Evolutionary conservation across 2,888 invertebrate genomes (phyloP).

Genomic region (Melitaea athalia): DNA sequence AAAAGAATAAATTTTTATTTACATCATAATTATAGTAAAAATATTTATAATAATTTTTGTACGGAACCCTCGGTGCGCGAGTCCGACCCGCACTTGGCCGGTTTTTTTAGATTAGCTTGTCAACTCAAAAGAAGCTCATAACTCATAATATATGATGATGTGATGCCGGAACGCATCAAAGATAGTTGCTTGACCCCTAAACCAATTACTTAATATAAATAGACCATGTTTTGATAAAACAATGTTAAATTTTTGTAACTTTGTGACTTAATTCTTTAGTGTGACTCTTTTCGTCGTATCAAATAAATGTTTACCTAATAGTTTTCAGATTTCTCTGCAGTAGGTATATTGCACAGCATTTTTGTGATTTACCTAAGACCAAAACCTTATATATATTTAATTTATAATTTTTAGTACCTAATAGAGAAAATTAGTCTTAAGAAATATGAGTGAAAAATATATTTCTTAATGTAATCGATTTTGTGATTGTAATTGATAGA

Average conservation of each 20-base stretch:
- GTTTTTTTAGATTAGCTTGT: no score
- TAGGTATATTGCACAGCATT: not conserved
- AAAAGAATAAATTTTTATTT: no score
- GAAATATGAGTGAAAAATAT: no score
- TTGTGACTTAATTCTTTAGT: conserved; percentile 7
- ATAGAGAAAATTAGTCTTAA: no score
- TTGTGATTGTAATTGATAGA: no score
- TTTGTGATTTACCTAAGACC: not conserved
- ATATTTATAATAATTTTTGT: no score
- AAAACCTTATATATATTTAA: no score
- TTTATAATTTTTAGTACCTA: no score
- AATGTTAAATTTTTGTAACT: conserved; percentile 14
- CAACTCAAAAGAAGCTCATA: conserved; percentile 11
- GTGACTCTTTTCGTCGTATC: not conserved
- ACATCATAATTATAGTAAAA: no score
- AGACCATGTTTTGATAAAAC: conserved; percentile 14
- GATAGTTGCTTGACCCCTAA: conserved; percentile 20
- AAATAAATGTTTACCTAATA: not conserved
- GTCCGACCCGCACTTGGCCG: no score
- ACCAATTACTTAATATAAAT: conserved; percentile 16
- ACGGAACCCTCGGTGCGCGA: no score
- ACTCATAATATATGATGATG: not conserved
- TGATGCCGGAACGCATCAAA: conserved; percentile 15
- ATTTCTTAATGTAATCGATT: no score
- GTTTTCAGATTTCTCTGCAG: not conserved